phyloP scores from a whole-genome alignment of 2,113 vertebrate genomes.

The Protomyctophum bolini region DNA sequence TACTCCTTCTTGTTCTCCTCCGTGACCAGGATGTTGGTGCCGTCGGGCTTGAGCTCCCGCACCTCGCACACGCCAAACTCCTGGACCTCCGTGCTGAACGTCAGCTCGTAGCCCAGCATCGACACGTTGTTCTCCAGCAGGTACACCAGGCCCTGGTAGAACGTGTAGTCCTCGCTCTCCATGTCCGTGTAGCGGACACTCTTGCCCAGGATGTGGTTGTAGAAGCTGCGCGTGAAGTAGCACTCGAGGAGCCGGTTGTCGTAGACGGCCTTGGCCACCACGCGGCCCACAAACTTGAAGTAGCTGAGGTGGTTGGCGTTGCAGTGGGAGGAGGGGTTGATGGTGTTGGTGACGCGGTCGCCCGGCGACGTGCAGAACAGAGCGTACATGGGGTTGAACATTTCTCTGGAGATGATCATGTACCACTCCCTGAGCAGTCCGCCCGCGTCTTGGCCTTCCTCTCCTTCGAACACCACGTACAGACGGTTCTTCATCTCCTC shows the following conservation, averaged over 20 bases:
- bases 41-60: slow-evolving; percentile 94
- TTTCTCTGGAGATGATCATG: slow-evolving; percentile 98
- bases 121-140: slow-evolving; percentile 95
- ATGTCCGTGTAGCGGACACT: slow-evolving; percentile 97
- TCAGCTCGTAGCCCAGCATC: slow-evolving; percentile 95
- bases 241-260: slow-evolving; percentile 96
- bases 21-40: slow-evolving; percentile 92
- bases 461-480: slow-evolving; percentile 99
- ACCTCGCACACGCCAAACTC: slow-evolving; percentile 97
- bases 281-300: slow-evolving; percentile 97
- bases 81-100: slow-evolving; percentile 98
- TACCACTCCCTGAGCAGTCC: slow-evolving; percentile 96
- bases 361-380: slow-evolving; percentile 97
- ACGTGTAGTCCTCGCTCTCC: slow-evolving; percentile 98
- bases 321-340: slow-evolving; percentile 98
- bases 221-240: slow-evolving; percentile 97
- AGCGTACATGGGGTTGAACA: slow-evolving; percentile 99
- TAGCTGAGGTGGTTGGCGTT: slow-evolving; percentile 99
- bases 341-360: slow-evolving; percentile 96
- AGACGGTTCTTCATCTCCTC: slow-evolving; percentile 97
- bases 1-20: slow-evolving; percentile 98
- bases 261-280: slow-evolving; percentile 97
- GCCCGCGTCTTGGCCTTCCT: slow-evolving; percentile 96
- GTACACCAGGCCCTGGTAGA: slow-evolving; percentile 98
- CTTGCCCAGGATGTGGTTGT: slow-evolving; percentile 98